Conservation (phyloP, 2,797 vertebrate genomes). For the Xiphorhynchus erythropygius region DNA sequence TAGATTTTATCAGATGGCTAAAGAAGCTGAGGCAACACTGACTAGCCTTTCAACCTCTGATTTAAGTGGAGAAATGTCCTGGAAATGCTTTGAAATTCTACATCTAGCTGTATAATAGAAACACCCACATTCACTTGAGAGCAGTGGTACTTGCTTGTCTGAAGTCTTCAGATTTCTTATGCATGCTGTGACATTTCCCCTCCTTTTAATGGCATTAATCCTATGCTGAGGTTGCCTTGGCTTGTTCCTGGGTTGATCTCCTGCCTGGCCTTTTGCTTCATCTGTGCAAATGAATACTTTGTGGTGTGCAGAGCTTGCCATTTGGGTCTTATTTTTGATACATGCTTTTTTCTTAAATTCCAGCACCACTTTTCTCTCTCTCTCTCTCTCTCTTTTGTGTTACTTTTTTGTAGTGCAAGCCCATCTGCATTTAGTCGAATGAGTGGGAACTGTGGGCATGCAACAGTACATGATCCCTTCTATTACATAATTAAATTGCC, state of each 20-base stretch:
- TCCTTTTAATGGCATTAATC: constrained; percentile 16
- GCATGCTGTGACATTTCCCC: constrained; percentile 65
- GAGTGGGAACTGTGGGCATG: constrained; percentile 28
- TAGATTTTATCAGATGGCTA: not conserved
- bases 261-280: not conserved
- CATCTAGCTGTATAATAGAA: constrained; percentile 9
- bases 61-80: not conserved
- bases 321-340: not conserved
- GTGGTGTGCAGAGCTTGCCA: not conserved
- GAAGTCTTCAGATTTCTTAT: constrained; percentile 36
- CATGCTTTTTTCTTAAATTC: not conserved
- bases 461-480: constrained; percentile 34
- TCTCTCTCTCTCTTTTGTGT: not conserved
- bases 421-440: not conserved
- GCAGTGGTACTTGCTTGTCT: not conserved
- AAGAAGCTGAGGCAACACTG: not conserved
- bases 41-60: not conserved
- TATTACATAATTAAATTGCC: constrained; percentile 61
- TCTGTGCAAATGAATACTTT: not conserved
- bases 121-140: constrained; percentile 1
- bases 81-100: constrained; percentile 6
- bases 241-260: constrained; percentile 17
- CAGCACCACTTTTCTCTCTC: not conserved
- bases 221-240: not conserved
- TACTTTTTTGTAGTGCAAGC: not conserved